Evolutionary conservation across 2,113 vertebrate species (phyloP).

Genomic region (Pterocles gutturalis): DNA sequence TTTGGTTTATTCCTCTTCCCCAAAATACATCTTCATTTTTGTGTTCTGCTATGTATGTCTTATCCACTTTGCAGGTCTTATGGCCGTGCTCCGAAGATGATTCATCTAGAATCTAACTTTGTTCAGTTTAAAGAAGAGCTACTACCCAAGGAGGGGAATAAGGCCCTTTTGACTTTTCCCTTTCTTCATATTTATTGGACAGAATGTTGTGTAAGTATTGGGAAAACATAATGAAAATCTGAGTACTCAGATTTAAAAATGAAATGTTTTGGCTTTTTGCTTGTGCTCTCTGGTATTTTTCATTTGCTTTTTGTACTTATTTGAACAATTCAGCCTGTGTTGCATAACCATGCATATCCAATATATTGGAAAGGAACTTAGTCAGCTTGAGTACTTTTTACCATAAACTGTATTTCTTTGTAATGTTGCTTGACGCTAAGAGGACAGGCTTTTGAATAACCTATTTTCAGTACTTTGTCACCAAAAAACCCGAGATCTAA

Average conservation of each 20-base stretch:
- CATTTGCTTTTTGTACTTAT: neutral
- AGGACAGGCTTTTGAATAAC: constrained; percentile 1
- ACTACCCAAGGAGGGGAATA: constrained; percentile 96
- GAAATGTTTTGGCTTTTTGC: neutral
- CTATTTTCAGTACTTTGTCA: neutral
- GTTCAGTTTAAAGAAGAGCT: constrained; percentile 99
- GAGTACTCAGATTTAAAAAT: neutral
- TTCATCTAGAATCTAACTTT: constrained; percentile 98
- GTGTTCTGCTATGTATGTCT: neutral
- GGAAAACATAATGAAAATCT: neutral
- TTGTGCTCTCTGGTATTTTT: neutral
- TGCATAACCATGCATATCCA: neutral
- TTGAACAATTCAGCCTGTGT: neutral
- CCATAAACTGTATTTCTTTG: neutral
- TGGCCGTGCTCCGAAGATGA: constrained; percentile 97
- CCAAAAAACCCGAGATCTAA: neutral
- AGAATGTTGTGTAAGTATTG: constrained; percentile 94
- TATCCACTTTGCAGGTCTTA: constrained; percentile 84
- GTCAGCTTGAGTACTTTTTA: neutral
- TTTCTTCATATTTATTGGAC: constrained; percentile 99
- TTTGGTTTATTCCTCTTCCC: neutral
- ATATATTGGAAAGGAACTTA: neutral
- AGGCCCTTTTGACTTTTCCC: constrained; percentile 96
- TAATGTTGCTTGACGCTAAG: neutral
- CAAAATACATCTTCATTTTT: neutral